Evolutionary conservation across 1,140 invertebrate species (phyloP).

Genomic region (Neodiprion fabricii): DNA sequence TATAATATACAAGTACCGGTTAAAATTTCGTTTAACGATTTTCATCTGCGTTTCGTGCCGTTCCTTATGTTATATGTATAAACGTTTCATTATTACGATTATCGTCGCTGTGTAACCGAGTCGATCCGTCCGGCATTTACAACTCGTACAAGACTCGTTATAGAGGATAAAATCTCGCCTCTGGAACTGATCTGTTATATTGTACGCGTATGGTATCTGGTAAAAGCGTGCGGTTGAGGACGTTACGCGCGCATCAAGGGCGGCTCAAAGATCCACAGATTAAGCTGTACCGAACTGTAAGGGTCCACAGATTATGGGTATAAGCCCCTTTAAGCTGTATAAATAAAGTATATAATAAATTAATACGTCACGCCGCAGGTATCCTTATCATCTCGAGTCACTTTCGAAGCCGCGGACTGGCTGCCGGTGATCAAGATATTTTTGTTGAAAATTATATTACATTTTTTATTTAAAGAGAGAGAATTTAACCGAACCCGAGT

Average conservation of each 20-base stretch:
- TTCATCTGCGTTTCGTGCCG: too few species aligned
- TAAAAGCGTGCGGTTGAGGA: too few species aligned
- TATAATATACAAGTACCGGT: too few species aligned
- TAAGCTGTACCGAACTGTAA: slow-evolving; percentile 44
- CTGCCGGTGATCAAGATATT: too few species aligned
- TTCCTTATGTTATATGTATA: too few species aligned
- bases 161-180: slow-evolving; percentile 19
- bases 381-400: not conserved
- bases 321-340: slow-evolving; percentile 36
- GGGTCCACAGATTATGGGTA: slow-evolving; percentile 27
- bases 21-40: too few species aligned
- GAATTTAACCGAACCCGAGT: too few species aligned
- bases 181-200: not conserved
- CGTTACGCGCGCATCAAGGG: not conserved
- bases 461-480: too few species aligned
- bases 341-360: slow-evolving; percentile 55
- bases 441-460: too few species aligned
- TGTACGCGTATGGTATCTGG: too few species aligned
- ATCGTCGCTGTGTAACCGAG: not conserved
- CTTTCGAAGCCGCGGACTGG: too few species aligned
- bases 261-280: slow-evolving; percentile 32
- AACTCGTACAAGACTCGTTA: slow-evolving; percentile 26
- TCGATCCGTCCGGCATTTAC: slow-evolving; percentile 25
- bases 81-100: not conserved
- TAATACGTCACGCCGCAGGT: slow-evolving; percentile 51